Conservation (phyloP, 1,140 invertebrate species). For the Rhyzopertha dominica region DNA sequence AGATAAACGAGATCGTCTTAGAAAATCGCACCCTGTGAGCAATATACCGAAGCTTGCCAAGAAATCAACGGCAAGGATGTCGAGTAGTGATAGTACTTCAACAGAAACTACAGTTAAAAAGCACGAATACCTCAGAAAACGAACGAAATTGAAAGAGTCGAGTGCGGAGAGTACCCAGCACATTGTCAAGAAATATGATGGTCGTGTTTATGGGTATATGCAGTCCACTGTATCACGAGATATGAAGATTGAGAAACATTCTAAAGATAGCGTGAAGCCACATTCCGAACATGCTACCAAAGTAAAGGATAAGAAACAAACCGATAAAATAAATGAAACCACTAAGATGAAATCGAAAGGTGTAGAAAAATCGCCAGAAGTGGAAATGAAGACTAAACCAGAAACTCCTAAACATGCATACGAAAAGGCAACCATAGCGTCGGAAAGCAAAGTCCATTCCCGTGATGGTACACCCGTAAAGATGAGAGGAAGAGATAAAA, state of each 20-base stretch:
- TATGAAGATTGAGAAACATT: slow-evolving; percentile 44
- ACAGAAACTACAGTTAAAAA: slow-evolving; percentile 18
- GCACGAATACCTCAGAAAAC: slow-evolving; percentile 24
- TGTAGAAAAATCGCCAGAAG: slow-evolving; percentile 10
- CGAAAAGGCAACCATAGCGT: slow-evolving; percentile 23
- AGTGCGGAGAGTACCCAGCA: slow-evolving; percentile 8
- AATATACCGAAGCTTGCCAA: slow-evolving; percentile 14
- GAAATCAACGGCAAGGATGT: slow-evolving; percentile 2
- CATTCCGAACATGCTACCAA: slow-evolving; percentile 14
- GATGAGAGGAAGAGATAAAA: too few species aligned
- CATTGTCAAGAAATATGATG: slow-evolving; percentile 26
- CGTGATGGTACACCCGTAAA: slow-evolving; percentile 9
- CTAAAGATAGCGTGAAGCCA: slow-evolving; percentile 19
- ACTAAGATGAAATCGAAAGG: slow-evolving; percentile 15
- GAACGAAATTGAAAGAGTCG: slow-evolving; percentile 14
- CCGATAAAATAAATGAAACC: slow-evolving; percentile 30
- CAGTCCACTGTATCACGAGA: slow-evolving; percentile 48
- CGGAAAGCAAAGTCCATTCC: slow-evolving; percentile 19
- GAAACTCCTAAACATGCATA: slow-evolving; percentile 16
- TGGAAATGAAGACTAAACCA: slow-evolving; percentile 7
- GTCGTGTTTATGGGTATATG: slow-evolving; percentile 45
- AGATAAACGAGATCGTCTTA: slow-evolving; percentile 3
- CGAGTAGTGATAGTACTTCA: slow-evolving; percentile 13
- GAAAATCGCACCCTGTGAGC: slow-evolving; percentile 4
- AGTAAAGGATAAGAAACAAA: slow-evolving; percentile 32